Evolutionary conservation across 2,113 vertebrate genomes (phyloP), one percentile per base, ranked within the genome.

Genomic region (Coryphaenoides rupestris): DNA sequence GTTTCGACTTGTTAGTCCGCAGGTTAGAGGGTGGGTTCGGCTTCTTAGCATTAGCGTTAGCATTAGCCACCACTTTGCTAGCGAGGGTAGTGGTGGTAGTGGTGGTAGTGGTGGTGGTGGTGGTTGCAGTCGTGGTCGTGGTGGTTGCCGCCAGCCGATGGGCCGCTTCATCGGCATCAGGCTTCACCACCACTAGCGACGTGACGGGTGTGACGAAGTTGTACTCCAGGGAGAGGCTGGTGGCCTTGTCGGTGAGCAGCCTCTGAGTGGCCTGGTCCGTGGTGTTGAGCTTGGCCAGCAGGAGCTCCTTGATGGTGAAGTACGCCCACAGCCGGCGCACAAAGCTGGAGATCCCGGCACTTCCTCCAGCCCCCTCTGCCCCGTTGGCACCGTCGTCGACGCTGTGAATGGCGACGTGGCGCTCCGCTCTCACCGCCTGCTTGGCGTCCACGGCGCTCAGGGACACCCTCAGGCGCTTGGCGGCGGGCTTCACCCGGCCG

Each of bases 181-280:
- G 92, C 59, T 90, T 90, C 3, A 92, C 88, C 13, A 95, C 83
- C 9, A 94, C 90, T 77, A 94, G 77, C 28, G 92, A 95, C 2
- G 92, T 95, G 54, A 95, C 83, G 0, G 91, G 90, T 12, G 91
- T 94, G 13, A 94, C 92, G 71, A 94, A 94, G 74, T 93, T 93
- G 64, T 94, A 92, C 70, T 92, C 89, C 3, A 94, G 88, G 2
- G 93, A 93, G 6, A 95, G 81, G 21, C 91, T 93, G 69, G 90
- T 91, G 49, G 91, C 91, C 75, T 91, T 93, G 7, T 92, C 87
- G 3, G 79, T 67, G 26, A 95, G 82, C 19, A 93, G 58, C 21
- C 76, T 84, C 62, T 86, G 88, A 9, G 65, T 78, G 0, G 73
- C 65, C 0, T 85, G 69, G 56, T 94, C 88, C 1, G 73, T 82